A percentile compares a stretch with the other conserved stretches of the same genome.
Evolutionary conservation across 2,797 vertebrate species (phyloP).

Genomic region (Notamacropus eugenii): DNA sequence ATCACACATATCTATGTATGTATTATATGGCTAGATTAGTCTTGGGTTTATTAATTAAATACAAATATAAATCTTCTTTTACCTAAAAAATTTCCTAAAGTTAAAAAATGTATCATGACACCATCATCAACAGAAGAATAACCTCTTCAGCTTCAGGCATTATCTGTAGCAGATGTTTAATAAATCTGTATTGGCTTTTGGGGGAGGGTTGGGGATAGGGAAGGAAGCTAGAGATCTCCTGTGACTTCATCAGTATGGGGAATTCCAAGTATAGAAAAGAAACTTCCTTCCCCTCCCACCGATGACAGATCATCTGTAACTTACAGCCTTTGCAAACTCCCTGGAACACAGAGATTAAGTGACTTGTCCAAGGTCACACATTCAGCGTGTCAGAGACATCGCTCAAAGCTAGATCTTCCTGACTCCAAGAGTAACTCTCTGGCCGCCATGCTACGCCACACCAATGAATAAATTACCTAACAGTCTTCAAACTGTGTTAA

Average conservation of each 20-base stretch:
- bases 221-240: neutral
- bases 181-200: constrained; percentile 44
- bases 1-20: neutral
- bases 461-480: constrained; percentile 49
- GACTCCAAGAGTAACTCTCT: neutral
- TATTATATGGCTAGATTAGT: neutral
- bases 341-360: neutral
- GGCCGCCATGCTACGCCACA: too few species aligned
- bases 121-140: constrained; percentile 3
- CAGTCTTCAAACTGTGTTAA: constrained; percentile 40
- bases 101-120: constrained; percentile 3
- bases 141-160: neutral
- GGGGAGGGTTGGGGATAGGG: neutral
- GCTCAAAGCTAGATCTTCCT: neutral
- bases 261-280: neutral
- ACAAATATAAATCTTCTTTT: constrained; percentile 6
- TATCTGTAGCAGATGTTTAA: constrained; percentile 45
- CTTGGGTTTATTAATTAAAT: neutral
- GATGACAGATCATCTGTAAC: neutral
- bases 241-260: neutral
- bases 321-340: neutral
- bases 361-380: neutral
- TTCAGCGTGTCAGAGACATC: neutral
- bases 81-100: neutral
- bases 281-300: neutral